Evolutionary conservation across 2,797 vertebrate genomes (phyloP).

Genomic region (Furcifer pardalis): DNA sequence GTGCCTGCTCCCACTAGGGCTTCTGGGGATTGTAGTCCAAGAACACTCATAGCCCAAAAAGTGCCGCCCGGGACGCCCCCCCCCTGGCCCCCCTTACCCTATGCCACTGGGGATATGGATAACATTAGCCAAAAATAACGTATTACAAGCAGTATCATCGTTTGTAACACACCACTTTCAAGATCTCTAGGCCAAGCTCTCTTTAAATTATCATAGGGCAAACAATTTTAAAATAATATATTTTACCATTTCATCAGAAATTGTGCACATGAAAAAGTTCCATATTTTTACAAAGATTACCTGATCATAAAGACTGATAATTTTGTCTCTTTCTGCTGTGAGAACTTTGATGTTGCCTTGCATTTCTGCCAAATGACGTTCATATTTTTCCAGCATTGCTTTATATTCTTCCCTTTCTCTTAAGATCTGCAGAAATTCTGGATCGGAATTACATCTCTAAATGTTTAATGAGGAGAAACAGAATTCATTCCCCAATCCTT

Average conservation of each 20-base stretch:
- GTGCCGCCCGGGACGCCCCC: too few relatives aligned
- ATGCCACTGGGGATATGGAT: background rate
- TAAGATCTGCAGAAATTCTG: slow-evolving; percentile 74
- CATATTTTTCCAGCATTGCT: slow-evolving; percentile 76
- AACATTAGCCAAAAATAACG: background rate
- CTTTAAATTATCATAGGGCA: background rate
- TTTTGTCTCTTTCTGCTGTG: slow-evolving; percentile 81
- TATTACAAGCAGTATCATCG: too few relatives aligned
- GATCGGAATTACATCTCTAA: slow-evolving; percentile 73
- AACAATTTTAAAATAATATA: background rate
- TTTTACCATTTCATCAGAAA: background rate
- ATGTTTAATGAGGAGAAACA: slow-evolving; percentile 41
- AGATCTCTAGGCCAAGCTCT: background rate
- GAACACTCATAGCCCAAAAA: too few relatives aligned
- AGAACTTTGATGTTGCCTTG: slow-evolving; percentile 83
- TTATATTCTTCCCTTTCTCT: slow-evolving; percentile 79
- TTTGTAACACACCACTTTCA: background rate
- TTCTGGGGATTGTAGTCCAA: too few relatives aligned
- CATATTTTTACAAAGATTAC: slow-evolving; percentile 60
- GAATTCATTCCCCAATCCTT: slow-evolving; percentile 20
- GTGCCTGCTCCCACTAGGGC: too few relatives aligned
- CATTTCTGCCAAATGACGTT: slow-evolving; percentile 80
- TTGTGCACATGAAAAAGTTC: background rate
- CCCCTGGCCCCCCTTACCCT: too few relatives aligned
- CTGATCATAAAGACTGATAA: slow-evolving; percentile 75